phyloP scores from a whole-genome alignment of 2,797 vertebrate genomes.

The Chromis chromis region DNA sequence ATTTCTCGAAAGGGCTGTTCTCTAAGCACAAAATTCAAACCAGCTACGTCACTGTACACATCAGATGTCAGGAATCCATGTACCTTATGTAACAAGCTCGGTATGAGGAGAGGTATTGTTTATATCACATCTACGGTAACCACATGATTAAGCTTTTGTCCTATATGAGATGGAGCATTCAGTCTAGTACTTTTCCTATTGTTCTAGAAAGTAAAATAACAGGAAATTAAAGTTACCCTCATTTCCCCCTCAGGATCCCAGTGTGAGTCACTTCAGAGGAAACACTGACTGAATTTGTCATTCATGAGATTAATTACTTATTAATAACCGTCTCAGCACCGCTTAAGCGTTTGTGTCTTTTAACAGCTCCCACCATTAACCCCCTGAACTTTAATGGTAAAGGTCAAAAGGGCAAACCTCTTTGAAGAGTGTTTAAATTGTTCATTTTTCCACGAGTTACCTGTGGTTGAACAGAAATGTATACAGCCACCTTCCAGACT shows the following conservation, averaged over 20 bases:
- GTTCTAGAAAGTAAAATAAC: slow-evolving; percentile 38
- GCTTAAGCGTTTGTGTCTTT: slow-evolving; percentile 25
- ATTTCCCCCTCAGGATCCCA: slow-evolving; percentile 21
- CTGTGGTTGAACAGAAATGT: slow-evolving; percentile 29
- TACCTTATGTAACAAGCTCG: neutral
- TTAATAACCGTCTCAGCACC: slow-evolving; percentile 22
- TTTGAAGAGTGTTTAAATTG: slow-evolving; percentile 17
- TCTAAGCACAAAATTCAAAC: slow-evolving; percentile 6
- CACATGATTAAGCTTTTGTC: neutral
- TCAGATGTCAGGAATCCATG: neutral
- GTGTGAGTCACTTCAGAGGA: slow-evolving; percentile 28
- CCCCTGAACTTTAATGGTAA: slow-evolving; percentile 34
- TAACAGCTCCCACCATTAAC: slow-evolving; percentile 34
- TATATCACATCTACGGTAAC: neutral
- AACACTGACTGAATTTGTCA: slow-evolving; percentile 41
- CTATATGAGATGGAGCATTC: slow-evolving; percentile 2
- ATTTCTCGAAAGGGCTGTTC: slow-evolving; percentile 31
- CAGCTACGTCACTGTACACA: neutral
- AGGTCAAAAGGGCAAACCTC: slow-evolving; percentile 50
- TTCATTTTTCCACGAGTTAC: slow-evolving; percentile 18
- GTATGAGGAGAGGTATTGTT: slow-evolving; percentile 11
- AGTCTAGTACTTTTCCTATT: slow-evolving; percentile 10
- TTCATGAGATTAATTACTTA: slow-evolving; percentile 37
- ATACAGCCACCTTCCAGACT: slow-evolving; percentile 31
- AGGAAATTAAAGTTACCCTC: slow-evolving; percentile 50